Evolutionary conservation across 23 tunicate species (phyloP), one percentile per base, ranked within the genome.

Genomic region (Oikopleura vanhoeffeni): DNA sequence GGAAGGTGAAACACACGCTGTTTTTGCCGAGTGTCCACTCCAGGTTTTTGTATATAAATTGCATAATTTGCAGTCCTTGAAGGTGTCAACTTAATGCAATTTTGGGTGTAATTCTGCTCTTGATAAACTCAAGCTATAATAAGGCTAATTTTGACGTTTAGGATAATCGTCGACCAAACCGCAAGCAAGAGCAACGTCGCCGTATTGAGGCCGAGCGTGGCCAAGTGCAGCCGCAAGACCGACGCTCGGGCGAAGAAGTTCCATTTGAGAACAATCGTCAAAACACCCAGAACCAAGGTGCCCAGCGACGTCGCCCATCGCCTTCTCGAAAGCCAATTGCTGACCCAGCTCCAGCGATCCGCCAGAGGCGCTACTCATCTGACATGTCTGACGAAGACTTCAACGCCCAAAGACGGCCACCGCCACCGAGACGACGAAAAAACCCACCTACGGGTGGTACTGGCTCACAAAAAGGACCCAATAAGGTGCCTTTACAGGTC

Each of bases 391-490:
- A 71, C 32, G 79, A 71, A 32, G 79, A 71, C 79, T 71, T 71
- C 79, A 71, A 71, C 79, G 64, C 13, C 18, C 79, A 32, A 18
- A 2, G 34, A 18, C 79, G 79, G 3, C 79, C 79, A 2, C 79
- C 79, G 2, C 79, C 79, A 71, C 79, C 79, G 32, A 33, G 79
- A 71, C 27, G 79, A 28, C 79, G 79, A 18, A 71, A 71, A 30
- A 49, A 49, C 60, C 60, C 8, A 18, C 8, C 8, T 8, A 18
- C 8, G 18, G 60, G 60, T 49, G 18, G 8, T 18, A 8, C 8
- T 8, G 18, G 18, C 60, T 18, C 27, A 18, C 34, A 71, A 18
- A 71, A 13, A 38, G 35, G 38, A 18, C 27, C 3, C 34, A 71
- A 71, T 30, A 71, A 71, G 38, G 79, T 71, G 3, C 35, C 79